Evolutionary conservation across 1,140 invertebrate genomes (phyloP).

Genomic region (Calycopis cecrops): DNA sequence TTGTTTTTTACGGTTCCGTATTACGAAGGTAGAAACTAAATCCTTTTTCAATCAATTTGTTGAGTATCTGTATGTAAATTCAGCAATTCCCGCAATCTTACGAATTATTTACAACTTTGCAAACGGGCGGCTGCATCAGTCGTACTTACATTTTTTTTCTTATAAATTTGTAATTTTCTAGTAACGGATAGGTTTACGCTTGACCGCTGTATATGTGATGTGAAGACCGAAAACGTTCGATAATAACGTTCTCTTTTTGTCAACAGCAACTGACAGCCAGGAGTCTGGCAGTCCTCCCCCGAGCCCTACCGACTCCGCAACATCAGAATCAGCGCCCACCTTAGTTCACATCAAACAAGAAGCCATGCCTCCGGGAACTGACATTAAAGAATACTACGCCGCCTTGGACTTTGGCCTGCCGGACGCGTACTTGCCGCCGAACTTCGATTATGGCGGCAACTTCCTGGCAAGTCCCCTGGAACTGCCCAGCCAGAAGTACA

Average conservation of each 20-base stretch:
- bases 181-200: too few species aligned
- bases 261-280: conserved; percentile 65
- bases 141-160: too few species aligned
- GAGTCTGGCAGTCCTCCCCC: conserved; percentile 63
- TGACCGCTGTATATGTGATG: too few species aligned
- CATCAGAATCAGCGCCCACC: conserved; percentile 62
- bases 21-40: too few species aligned
- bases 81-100: too few species aligned
- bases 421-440: conserved; percentile 51
- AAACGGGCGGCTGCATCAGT: too few species aligned
- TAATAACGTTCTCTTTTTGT: conserved; percentile 16
- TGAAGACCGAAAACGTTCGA: too few species aligned
- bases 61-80: too few species aligned
- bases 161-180: too few species aligned
- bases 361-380: conserved; percentile 59
- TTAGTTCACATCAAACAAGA: conserved; percentile 69
- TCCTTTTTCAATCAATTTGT: conserved; percentile 4
- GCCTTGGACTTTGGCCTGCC: conserved; percentile 52
- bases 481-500: conserved; percentile 42
- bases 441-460: conserved; percentile 45
- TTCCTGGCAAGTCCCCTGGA: conserved; percentile 48
- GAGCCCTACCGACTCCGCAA: conserved; percentile 56
- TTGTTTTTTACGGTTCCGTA: too few species aligned
- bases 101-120: too few species aligned
- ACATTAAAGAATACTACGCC: conserved; percentile 60